These are phyloP conservation scores for Prostheceraeus crozeri DNA, from an alignment of 2,888 invertebrate species.

Conservation along the genomic window DNA sequence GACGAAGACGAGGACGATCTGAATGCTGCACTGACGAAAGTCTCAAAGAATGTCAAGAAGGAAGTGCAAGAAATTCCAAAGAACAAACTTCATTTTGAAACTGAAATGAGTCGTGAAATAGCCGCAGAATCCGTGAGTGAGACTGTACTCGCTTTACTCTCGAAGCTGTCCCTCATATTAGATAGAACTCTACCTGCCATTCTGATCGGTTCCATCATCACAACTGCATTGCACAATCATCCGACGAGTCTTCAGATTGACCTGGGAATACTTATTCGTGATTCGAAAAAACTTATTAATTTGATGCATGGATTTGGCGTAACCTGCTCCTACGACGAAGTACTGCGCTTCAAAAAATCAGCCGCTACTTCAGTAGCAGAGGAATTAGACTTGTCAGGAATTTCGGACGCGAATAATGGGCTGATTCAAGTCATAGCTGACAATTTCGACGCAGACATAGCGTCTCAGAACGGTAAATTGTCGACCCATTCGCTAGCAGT, in stretches of 20 bases:
- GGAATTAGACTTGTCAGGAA: too few relatives aligned
- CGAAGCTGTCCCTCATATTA: constrained; percentile 3
- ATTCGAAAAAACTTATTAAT: constrained; percentile 19
- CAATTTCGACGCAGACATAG: constrained; percentile 30
- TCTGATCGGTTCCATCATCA: constrained; percentile 21
- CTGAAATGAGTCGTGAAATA: too few relatives aligned
- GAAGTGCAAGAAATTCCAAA: constrained; percentile 16
- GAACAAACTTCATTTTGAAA: constrained; percentile 15
- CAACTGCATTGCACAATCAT: constrained; percentile 12
- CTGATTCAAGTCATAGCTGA: constrained; percentile 28
- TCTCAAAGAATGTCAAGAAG: constrained; percentile 13
- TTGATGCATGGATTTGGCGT: constrained; percentile 23
- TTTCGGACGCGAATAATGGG: constrained; percentile 16
- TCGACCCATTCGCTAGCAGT: constrained; percentile 30
- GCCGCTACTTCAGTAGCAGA: constrained; percentile 34
- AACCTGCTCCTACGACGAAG: constrained; percentile 27
- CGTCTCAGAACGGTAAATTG: constrained; percentile 25
- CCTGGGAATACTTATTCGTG: constrained; percentile 24
- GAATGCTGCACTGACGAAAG: not conserved
- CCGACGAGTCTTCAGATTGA: constrained; percentile 30
- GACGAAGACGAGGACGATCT: constrained; percentile 21
- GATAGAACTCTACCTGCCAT: constrained; percentile 10
- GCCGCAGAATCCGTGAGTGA: constrained; percentile 3
- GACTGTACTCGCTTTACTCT: constrained; percentile 10
- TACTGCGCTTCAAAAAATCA: constrained; percentile 24